Conservation (phyloP, 1,140 invertebrate species). For the Epicauta chinensis region DNA sequence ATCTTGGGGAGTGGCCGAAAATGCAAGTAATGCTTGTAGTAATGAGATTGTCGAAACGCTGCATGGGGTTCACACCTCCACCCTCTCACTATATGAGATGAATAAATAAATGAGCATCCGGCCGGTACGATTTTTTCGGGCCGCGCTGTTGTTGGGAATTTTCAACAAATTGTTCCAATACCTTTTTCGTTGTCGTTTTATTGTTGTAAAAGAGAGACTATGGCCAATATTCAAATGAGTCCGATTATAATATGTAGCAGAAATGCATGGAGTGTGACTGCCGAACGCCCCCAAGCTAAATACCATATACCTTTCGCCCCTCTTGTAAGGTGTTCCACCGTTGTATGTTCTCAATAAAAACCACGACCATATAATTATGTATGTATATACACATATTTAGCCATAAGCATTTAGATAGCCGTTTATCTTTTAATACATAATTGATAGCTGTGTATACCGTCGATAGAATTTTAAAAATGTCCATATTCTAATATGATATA, state of each 20-base stretch:
- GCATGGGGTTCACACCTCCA: slow-evolving; percentile 34
- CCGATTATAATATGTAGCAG: slow-evolving; percentile 36
- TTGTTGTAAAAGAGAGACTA: neutral
- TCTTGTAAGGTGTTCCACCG: slow-evolving; percentile 27
- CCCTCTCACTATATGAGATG: slow-evolving; percentile 27
- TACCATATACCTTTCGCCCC: slow-evolving; percentile 20
- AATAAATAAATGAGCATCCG: slow-evolving; percentile 10
- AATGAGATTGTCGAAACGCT: slow-evolving; percentile 34
- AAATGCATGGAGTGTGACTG: slow-evolving; percentile 36
- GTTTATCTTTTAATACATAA: slow-evolving; percentile 45
- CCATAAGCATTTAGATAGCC: slow-evolving; percentile 43
- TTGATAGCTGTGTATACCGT: slow-evolving; percentile 41
- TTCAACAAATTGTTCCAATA: too few species aligned
- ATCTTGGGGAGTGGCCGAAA: slow-evolving; percentile 21
- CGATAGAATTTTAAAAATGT: slow-evolving; percentile 43
- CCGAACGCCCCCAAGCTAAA: slow-evolving; percentile 28
- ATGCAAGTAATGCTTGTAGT: slow-evolving; percentile 33
- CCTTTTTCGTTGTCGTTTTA: neutral
- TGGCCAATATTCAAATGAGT: slow-evolving; percentile 38
- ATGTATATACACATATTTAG: slow-evolving; percentile 44
- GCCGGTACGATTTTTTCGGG: too few species aligned
- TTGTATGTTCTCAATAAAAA: slow-evolving; percentile 34
- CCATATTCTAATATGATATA: slow-evolving; percentile 40
- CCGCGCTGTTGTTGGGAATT: too few species aligned
- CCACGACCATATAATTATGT: slow-evolving; percentile 43